Percentiles rank a stretch among this genome's conserved stretches.
phyloP scores from a whole-genome alignment of 2,113 vertebrate species.

The Psettodes erumei region DNA sequence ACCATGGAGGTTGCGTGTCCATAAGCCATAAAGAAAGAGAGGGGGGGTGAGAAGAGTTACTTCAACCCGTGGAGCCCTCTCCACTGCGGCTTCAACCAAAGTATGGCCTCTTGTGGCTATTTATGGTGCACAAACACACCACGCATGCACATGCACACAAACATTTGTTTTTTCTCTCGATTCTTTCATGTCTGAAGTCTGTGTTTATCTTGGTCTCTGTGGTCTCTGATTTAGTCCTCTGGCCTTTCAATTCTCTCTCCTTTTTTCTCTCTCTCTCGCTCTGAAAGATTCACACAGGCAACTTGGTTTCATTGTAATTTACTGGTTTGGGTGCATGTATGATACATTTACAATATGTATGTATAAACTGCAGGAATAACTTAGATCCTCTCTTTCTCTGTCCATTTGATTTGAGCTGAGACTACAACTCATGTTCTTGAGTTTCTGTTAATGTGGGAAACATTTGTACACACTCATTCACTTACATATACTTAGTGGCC shows the following conservation, averaged over 20 bases:
- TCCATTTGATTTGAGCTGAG: background rate
- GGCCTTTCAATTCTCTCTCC: background rate
- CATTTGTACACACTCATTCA: background rate
- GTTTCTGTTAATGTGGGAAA: background rate
- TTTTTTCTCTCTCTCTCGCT: background rate
- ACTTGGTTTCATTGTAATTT: background rate
- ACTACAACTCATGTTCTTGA: background rate
- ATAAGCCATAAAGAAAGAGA: background rate
- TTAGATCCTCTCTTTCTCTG: background rate
- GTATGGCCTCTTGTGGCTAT: slow-evolving; percentile 23
- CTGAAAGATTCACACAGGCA: background rate
- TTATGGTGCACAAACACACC: slow-evolving; percentile 7
- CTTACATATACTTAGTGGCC: background rate
- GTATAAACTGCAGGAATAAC: background rate
- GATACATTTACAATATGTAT: background rate
- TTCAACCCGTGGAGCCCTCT: background rate
- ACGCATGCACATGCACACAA: slow-evolving; percentile 3
- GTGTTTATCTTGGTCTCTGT: slow-evolving; percentile 10
- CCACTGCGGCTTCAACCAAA: slow-evolving; percentile 21
- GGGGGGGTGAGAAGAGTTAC: background rate
- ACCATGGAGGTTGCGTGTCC: background rate
- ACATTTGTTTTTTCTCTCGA: slow-evolving; percentile 24
- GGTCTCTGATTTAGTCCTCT: background rate
- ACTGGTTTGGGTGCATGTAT: background rate
- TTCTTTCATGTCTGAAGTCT: background rate